These are phyloP conservation scores for Drosophila neocordata DNA, from an alignment of 1,140 invertebrate genomes.

Conservation along the genomic window DNA sequence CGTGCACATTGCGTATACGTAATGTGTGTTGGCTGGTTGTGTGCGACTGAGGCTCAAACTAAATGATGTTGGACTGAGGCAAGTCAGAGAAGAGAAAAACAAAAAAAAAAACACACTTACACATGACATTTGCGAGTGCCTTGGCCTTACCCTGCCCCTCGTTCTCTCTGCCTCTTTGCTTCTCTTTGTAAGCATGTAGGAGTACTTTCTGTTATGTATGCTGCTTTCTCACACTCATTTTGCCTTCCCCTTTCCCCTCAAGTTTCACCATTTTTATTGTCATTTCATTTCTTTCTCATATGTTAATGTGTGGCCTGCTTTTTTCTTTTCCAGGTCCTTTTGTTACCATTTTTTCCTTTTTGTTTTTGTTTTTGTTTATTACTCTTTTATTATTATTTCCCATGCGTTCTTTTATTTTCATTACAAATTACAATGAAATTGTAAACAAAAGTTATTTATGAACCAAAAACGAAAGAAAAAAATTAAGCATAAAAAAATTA, in stretches of 20 bases:
- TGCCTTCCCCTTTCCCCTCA: conserved; percentile 1
- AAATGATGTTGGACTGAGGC: conserved; percentile 44
- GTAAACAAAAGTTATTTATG: conserved; percentile 36
- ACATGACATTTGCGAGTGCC: conserved; percentile 43
- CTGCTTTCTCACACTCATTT: conserved; percentile 1
- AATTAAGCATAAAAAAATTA: background rate
- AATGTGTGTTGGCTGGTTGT: conserved; percentile 22
- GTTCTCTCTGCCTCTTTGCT: conserved; percentile 22
- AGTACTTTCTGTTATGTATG: conserved; percentile 44
- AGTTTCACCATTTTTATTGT: conserved; percentile 42
- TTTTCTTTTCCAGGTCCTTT: conserved; percentile 7
- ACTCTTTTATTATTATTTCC: conserved; percentile 53
- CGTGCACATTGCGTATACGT: conserved; percentile 59
- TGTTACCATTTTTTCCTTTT: conserved; percentile 16
- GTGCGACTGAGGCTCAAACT: conserved; percentile 31
- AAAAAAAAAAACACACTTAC: conserved; percentile 17
- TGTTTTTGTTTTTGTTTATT: conserved; percentile 54
- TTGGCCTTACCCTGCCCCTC: conserved; percentile 7
- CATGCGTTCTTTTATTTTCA: conserved; percentile 31
- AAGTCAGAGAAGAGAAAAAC: background rate
- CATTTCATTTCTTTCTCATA: conserved; percentile 33
- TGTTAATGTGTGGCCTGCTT: conserved; percentile 13
- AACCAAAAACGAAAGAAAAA: conserved; percentile 28
- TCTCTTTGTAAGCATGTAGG: conserved; percentile 30
- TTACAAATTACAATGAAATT: conserved; percentile 36